Percentiles rank a stretch among this genome's conserved stretches.
Evolutionary conservation across 2,113 vertebrate genomes (phyloP).

Genomic region (Corythaeola cristata): DNA sequence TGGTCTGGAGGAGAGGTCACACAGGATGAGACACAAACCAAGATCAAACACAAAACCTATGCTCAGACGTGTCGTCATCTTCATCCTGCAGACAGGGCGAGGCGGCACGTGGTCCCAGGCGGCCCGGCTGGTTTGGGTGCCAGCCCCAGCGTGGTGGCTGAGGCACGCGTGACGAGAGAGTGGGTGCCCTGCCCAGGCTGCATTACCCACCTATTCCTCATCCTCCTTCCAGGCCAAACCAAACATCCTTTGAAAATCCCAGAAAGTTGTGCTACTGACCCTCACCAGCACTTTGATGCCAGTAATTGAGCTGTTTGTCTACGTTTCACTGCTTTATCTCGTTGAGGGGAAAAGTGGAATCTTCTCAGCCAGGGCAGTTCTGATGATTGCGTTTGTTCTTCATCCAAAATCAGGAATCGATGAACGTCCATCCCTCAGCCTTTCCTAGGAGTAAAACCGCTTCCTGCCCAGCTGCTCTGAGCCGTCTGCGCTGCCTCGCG

Average conservation of each 20-base stretch:
- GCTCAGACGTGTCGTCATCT: too few relatives aligned
- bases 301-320: neutral
- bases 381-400: neutral
- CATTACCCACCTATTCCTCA: too few relatives aligned
- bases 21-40: neutral
- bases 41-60: rapidly evolving
- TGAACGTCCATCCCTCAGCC: neutral
- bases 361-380: neutral
- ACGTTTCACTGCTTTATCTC: neutral
- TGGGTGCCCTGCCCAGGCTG: neutral
- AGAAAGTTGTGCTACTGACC: neutral
- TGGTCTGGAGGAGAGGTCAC: neutral
- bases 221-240: neutral
- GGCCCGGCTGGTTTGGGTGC: too few relatives aligned
- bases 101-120: rapidly evolving
- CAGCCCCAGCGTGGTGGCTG: neutral
- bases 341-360: neutral
- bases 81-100: neutral
- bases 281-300: neutral
- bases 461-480: neutral
- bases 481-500: neutral
- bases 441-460: neutral
- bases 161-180: neutral
- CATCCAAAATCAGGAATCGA: neutral
- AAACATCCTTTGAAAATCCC: neutral